These are phyloP conservation scores for Odontophorus gujanensis DNA, from an alignment of 2,113 vertebrate species.

Conservation along the genomic window DNA sequence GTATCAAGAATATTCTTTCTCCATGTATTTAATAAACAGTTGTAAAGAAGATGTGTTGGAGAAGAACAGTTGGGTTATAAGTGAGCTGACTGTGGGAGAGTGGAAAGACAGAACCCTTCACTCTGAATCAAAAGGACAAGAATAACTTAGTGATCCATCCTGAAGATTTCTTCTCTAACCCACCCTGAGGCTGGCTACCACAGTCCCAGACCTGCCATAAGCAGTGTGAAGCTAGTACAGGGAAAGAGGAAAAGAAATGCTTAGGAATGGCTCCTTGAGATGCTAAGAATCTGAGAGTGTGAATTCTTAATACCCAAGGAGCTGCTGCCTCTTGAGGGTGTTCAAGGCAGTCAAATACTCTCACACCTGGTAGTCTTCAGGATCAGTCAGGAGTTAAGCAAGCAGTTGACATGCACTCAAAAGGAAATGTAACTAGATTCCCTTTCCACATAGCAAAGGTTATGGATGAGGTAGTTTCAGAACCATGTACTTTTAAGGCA, in stretches of 20 bases:
- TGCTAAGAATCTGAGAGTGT: rapidly evolving
- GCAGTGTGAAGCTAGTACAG: neutral
- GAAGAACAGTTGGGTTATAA: neutral
- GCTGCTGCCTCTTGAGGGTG: neutral
- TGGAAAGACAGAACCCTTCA: neutral
- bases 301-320: neutral
- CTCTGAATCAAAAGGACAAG: neutral
- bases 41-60: rapidly evolving
- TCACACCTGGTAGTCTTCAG: neutral
- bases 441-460: neutral
- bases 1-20: neutral
- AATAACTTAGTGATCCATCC: neutral
- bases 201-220: neutral
- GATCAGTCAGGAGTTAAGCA: neutral
- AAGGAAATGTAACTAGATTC: neutral
- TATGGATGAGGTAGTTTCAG: neutral
- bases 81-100: rapidly evolving
- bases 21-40: neutral
- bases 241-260: neutral
- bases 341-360: neutral
- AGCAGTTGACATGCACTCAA: neutral
- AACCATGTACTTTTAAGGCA: neutral
- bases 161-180: neutral
- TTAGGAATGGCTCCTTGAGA: neutral
- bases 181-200: neutral